Evolutionary conservation across 2,113 vertebrate species (phyloP).

Genomic region (Pluvialis apricaria): DNA sequence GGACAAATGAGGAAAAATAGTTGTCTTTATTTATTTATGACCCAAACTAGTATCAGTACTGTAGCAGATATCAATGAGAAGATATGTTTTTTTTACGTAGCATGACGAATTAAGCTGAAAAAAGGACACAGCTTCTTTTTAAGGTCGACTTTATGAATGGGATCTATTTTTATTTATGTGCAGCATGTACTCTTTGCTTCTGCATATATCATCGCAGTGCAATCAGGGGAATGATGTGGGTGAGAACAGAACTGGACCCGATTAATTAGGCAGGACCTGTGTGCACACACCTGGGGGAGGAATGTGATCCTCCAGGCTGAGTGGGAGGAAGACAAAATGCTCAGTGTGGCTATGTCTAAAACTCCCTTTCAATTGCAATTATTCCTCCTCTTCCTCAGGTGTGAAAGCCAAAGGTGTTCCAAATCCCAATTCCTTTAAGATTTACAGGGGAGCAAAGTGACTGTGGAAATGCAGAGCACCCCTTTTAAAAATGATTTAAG

Average conservation of each 20-base stretch:
- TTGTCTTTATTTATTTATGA: neutral
- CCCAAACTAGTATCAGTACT: neutral
- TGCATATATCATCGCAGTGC: accelerated
- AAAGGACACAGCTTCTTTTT: neutral
- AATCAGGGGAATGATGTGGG: neutral
- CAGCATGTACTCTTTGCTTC: neutral
- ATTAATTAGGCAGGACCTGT: neutral
- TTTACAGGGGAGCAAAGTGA: neutral
- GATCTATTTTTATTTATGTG: neutral
- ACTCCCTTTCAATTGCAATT: neutral
- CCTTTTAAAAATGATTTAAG: neutral
- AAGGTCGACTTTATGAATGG: neutral
- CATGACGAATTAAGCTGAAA: neutral
- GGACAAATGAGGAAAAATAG: neutral
- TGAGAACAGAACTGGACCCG: neutral
- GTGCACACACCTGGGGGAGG: neutral
- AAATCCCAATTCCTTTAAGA: neutral
- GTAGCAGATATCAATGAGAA: neutral
- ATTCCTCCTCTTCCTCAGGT: neutral
- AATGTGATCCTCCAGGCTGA: neutral
- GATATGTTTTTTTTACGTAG: neutral
- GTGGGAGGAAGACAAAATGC: neutral
- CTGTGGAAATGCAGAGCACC: accelerated
- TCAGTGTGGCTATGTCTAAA: neutral
- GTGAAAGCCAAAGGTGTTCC: neutral